phyloP scores from a whole-genome alignment of 1,140 invertebrate species.

The Pseudomyrmex cubaensis region DNA sequence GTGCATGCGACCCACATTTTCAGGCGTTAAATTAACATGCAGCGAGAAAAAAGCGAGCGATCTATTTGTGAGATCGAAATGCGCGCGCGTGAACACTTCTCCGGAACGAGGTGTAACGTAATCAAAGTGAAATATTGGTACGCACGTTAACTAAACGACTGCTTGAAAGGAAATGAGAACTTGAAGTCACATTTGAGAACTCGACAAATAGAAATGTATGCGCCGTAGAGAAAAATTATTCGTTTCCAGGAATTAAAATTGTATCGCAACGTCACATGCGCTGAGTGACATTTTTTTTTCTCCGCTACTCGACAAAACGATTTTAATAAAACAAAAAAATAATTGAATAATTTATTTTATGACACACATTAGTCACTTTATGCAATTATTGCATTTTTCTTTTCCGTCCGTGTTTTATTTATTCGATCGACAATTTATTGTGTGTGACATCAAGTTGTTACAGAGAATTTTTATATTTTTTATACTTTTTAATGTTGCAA shows the following conservation, averaged over 20 bases:
- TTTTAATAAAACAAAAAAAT: too few species aligned
- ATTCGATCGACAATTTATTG: too few species aligned
- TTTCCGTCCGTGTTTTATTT: too few species aligned
- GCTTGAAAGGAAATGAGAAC: conserved; percentile 6
- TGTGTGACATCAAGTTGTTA: too few species aligned
- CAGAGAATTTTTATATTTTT: too few species aligned
- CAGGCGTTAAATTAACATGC: conserved; percentile 54
- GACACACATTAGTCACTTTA: too few species aligned
- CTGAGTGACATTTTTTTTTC: too few species aligned
- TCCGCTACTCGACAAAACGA: too few species aligned
- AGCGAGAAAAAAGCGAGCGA: conserved; percentile 28
- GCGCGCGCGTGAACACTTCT: conserved; percentile 18
- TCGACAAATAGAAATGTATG: not conserved
- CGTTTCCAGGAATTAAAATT: not conserved
- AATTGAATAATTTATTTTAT: too few species aligned
- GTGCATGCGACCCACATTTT: conserved; percentile 52
- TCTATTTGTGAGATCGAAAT: conserved; percentile 63
- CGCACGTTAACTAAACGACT: conserved; percentile 34
- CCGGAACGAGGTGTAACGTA: conserved; percentile 13
- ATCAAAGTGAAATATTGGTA: conserved; percentile 55
- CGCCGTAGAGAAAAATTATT: not conserved
- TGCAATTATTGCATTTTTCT: too few species aligned
- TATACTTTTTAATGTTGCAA: too few species aligned
- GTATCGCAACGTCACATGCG: not conserved
- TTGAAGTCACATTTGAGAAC: conserved; percentile 1